phyloP scores from a whole-genome alignment of 2,797 vertebrate species.

The Tapera naevia region DNA sequence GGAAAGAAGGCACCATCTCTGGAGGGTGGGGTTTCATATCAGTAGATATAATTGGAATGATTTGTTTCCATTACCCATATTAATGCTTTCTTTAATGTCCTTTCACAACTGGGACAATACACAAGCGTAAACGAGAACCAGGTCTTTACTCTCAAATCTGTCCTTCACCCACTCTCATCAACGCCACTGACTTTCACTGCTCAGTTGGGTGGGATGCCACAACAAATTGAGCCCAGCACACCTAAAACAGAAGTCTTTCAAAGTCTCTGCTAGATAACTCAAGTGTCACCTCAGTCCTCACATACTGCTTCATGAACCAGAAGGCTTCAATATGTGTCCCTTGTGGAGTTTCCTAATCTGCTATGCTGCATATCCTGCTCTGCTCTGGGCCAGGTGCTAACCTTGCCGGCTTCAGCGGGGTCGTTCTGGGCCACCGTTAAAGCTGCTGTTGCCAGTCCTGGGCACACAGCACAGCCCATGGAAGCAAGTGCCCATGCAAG shows the following conservation, averaged over 20 bases:
- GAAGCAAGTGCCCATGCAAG: background rate
- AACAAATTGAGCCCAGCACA: background rate
- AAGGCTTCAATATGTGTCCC: background rate
- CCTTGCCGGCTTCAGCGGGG: background rate
- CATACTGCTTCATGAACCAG: background rate
- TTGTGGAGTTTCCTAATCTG: background rate
- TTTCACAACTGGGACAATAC: background rate
- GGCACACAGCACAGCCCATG: accelerated
- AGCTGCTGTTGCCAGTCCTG: background rate
- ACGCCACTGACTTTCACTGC: background rate
- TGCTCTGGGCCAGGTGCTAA: background rate
- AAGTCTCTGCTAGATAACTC: background rate
- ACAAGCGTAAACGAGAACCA: background rate
- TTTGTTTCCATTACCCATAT: background rate
- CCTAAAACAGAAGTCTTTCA: background rate
- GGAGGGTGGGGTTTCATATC: background rate
- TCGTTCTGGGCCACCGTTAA: background rate
- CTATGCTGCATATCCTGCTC: background rate
- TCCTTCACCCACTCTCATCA: background rate
- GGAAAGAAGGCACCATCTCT: background rate
- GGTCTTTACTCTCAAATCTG: background rate
- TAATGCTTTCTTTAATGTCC: background rate
- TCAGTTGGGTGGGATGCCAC: background rate
- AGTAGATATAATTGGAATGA: background rate
- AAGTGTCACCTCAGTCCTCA: background rate